Evolutionary conservation across 2,888 invertebrate species (phyloP), one percentile per base, ranked within the genome.

Genomic region (Temnothorax ravouxi): DNA sequence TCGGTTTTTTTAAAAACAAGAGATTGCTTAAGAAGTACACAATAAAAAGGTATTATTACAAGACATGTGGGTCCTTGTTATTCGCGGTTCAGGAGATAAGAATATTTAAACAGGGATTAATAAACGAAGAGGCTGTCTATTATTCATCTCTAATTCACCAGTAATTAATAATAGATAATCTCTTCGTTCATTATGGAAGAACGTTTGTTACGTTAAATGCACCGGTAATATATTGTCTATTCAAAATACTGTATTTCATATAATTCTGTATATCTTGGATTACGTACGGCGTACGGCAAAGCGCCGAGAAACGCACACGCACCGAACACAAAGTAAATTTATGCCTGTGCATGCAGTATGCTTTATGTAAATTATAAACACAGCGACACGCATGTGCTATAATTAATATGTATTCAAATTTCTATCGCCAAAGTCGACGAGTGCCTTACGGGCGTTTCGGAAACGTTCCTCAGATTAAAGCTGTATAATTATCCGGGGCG

Each of bases 371-470:
- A 67, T 54, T 62, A 61, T 71, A 64, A 61, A 66, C 61, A 52
- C 61, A 47, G 41, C 34, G 66, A 47, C 72, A 47, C 59, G n/a
- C 47, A 29, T 67, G 47, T 59, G 18, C 61, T 59, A 76, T 80
- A 86, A 89, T 89, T 89, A 87, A 56, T 85, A 69, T 61, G 86
- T 84, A 89, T 89, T 86, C 89, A 89, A 88, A 89, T 88, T 85
- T 84, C 83, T 64, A 67, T 84, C 84, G 66, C 69, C 56, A 82
- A 83, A 82, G 62, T 56, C 56, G 50, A 52, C 67, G 52, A 41
- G 34, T 64, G 75, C 38, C 59, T 67, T 62, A 52, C 29, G 47
- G 47, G 56, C 41, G 41, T 38, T 47, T 47, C 67, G 69, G 25
- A 71, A 81, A 79, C 64, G 61, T 76, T 71, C 44, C 59, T 75